A percentile compares a stretch with the other conserved stretches of the same genome.
phyloP scores from a whole-genome alignment of 2,113 vertebrate genomes.

The Mustela lutreola region DNA sequence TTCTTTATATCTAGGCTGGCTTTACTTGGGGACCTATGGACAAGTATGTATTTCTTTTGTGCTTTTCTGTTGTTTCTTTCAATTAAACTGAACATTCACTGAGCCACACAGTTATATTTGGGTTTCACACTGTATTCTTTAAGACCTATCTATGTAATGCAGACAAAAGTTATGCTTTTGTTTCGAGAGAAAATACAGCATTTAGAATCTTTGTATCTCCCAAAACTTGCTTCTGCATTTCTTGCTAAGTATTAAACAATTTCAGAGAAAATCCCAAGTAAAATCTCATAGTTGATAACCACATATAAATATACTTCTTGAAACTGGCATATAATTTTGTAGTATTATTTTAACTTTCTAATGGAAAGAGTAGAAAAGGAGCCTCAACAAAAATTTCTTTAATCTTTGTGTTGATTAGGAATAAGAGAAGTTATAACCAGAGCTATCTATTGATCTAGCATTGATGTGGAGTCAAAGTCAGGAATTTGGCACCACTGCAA shows the following conservation, averaged over 20 bases:
- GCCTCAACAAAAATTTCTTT: background rate
- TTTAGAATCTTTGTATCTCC: background rate
- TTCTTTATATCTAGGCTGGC: background rate
- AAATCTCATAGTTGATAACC: background rate
- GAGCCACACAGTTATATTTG: background rate
- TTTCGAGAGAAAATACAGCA: background rate
- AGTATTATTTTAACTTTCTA: conserved; percentile 13
- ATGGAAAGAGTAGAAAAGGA: background rate
- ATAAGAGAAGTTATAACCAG: background rate
- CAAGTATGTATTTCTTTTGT: background rate
- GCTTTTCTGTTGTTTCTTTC: background rate
- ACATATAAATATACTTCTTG: background rate
- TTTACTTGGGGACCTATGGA: background rate
- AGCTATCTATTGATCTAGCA: background rate
- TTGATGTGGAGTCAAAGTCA: background rate
- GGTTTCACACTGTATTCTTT: background rate
- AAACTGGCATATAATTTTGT: background rate
- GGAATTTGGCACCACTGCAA: rapidly evolving
- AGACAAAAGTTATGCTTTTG: background rate
- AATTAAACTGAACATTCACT: background rate
- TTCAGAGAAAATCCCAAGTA: background rate
- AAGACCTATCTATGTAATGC: background rate
- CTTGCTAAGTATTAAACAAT: background rate
- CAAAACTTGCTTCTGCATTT: conserved; percentile 24
- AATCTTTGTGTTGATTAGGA: background rate